Evolutionary conservation across 1,140 invertebrate genomes (phyloP), one percentile per base, ranked within the genome.

Genomic region (Neodiprion fabricii): DNA sequence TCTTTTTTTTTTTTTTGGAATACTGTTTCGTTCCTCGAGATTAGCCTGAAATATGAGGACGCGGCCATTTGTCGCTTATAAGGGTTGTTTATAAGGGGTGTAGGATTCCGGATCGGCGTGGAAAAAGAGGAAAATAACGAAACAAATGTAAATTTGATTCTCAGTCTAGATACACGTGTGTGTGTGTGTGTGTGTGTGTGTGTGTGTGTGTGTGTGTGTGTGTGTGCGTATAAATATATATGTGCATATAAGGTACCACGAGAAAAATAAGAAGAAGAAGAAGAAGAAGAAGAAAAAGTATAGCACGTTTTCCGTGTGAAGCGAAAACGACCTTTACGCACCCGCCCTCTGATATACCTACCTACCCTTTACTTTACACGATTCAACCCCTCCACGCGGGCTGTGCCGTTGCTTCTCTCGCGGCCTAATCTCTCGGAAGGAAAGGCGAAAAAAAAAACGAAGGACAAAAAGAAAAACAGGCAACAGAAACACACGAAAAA

Each of bases 91-190:
- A 40, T 40, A 40, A 40, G 28, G 28, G 28, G 28, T 1, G 28
- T 5, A 1, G 28, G 28, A 17, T 65, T 21, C 61, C 1, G 61
- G 61, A 17, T 14, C 12, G 17, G 2, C 2, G 17, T 3, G 61
- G 9, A 47, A 47, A 69, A 69, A 47, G 67, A 69, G 17, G 67
- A 14, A 17, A 69, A 69, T 10, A 69, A 14, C 11, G 67, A 69
- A 69, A 12, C 11, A 61, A 61, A 61, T 61, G 9, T 61, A 61
- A 61, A 61, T 61, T 61, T 61, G 53, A 61, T 61, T 61, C 53
- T 61, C 11, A 3, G 53, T 61, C 9, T 17, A 61, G 53, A 61
- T 61, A 40, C 5, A 40, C 28, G 28, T 5, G 5, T 40, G 5
- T 40, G 5, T 40, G 5, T 40, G 5, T 40, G 5, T 40, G 5